A percentile compares a stretch with the other conserved stretches of the same genome.
These are phyloP conservation scores for Chrysolina americana DNA, from an alignment of 2,888 invertebrate species.

Conservation along the genomic window DNA sequence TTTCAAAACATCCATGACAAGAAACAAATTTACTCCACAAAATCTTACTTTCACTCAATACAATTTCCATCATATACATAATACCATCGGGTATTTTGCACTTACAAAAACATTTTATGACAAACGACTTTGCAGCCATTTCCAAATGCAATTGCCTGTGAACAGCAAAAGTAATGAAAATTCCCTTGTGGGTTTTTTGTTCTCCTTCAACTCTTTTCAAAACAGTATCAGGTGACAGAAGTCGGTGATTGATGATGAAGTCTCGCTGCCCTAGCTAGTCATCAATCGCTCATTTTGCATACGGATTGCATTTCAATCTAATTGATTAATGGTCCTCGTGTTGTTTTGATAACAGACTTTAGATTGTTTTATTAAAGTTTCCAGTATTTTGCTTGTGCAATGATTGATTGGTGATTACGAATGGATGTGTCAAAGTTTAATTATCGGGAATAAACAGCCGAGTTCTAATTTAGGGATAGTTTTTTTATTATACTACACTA, in stretches of 20 bases:
- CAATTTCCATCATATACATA: conserved; percentile 9
- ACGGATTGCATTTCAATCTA: conserved; percentile 27
- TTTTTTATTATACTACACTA: no score
- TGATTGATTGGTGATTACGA: not conserved
- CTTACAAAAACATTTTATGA: conserved; percentile 8
- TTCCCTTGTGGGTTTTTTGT: conserved; percentile 21
- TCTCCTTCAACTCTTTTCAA: conserved; percentile 23
- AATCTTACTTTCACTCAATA: not conserved
- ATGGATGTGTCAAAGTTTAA: not conserved
- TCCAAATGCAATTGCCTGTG: conserved; percentile 3
- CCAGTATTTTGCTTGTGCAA: not conserved
- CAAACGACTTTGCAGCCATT: conserved; percentile 11
- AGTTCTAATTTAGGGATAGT: no score
- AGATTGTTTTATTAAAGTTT: conserved; percentile 24
- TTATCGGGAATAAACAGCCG: not conserved
- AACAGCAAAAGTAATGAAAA: conserved; percentile 4
- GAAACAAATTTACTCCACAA: no score
- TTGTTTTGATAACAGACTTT: conserved; percentile 7
- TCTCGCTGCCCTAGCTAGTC: conserved; percentile 19
- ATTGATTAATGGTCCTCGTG: conserved; percentile 27
- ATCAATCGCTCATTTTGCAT: conserved; percentile 30
- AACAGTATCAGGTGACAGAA: conserved; percentile 25
- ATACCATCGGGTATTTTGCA: not conserved
- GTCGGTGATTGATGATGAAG: conserved; percentile 28
- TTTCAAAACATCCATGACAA: no score